Conservation (phyloP, 2,797 vertebrate genomes). For the Lateolabrax maculatus region DNA sequence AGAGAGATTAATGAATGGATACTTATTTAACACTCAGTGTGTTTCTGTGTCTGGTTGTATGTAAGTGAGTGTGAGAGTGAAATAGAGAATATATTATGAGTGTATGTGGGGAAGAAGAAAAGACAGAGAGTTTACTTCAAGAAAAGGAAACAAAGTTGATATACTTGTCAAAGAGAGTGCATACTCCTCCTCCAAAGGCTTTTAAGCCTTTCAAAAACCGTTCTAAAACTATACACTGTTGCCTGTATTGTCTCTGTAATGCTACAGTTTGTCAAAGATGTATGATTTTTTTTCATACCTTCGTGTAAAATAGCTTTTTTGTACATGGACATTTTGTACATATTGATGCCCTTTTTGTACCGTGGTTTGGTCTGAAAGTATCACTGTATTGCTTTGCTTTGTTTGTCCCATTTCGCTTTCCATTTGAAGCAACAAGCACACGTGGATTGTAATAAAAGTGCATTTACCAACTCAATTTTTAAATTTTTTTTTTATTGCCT, state of each 20-base stretch:
- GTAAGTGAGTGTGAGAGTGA: constrained; percentile 58
- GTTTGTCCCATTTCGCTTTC: constrained; percentile 71
- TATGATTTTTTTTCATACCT: constrained; percentile 85
- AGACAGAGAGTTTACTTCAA: constrained; percentile 35
- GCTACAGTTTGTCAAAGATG: constrained; percentile 82
- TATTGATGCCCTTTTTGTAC: constrained; percentile 86
- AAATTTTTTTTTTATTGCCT: background rate
- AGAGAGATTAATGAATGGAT: constrained; percentile 51
- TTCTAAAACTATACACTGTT: constrained; percentile 75
- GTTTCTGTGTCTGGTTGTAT: constrained; percentile 70
- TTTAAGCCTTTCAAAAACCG: constrained; percentile 45
- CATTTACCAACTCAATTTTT: constrained; percentile 77
- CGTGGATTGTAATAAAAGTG: constrained; percentile 86
- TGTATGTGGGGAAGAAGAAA: constrained; percentile 32
- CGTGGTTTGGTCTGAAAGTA: constrained; percentile 78
- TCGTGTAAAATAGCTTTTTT: constrained; percentile 83
- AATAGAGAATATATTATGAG: constrained; percentile 61
- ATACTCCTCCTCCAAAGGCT: constrained; percentile 49
- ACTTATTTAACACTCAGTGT: constrained; percentile 69
- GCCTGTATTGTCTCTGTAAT: constrained; percentile 80
- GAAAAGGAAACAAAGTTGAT: constrained; percentile 38
- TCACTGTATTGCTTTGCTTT: constrained; percentile 74
- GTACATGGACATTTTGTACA: constrained; percentile 88
- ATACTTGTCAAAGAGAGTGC: constrained; percentile 50
- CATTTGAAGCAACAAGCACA: constrained; percentile 75